These are phyloP conservation scores for Apodemia mormo DNA, from an alignment of 2,888 invertebrate genomes.

Conservation along the genomic window DNA sequence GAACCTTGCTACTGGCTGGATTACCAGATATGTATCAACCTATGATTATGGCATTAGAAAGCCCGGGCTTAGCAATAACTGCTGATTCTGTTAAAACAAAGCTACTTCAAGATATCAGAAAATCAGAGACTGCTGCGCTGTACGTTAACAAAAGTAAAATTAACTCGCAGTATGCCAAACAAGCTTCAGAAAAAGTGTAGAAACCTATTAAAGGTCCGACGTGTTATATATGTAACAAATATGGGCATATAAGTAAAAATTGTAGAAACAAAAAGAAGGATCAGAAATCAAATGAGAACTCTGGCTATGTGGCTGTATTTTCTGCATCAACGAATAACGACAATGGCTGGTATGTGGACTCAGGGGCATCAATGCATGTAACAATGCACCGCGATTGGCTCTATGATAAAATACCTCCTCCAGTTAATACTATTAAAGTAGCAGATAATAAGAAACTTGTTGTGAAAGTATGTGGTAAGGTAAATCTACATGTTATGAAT, in stretches of 20 bases:
- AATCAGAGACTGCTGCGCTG: conserved; percentile 25
- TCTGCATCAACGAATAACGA: conserved; percentile 8
- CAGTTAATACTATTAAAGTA: conserved; percentile 28
- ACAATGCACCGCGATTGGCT: conserved; percentile 30
- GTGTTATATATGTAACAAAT: conserved; percentile 31
- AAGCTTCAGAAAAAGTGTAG: neutral
- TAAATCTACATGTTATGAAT: neutral
- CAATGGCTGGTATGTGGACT: conserved; percentile 25
- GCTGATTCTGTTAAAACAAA: conserved; percentile 22
- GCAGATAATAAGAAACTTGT: conserved; percentile 30
- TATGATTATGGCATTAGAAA: conserved; percentile 34
- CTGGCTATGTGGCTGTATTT: conserved; percentile 21
- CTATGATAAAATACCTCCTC: conserved; percentile 18
- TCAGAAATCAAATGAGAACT: neutral
- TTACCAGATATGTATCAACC: conserved; percentile 35
- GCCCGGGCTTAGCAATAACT: conserved; percentile 19
- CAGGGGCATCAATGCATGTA: conserved; percentile 15
- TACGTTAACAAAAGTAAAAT: conserved; percentile 21
- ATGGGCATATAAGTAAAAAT: conserved; percentile 10
- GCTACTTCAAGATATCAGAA: conserved; percentile 31
- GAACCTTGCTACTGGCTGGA: conserved; percentile 36
- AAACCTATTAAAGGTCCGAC: conserved; percentile 23
- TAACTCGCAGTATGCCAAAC: neutral
- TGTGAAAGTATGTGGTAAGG: conserved; percentile 24
- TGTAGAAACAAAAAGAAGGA: conserved; percentile 14